Conservation (phyloP, 2,797 vertebrate genomes). For the Botia almorhae region DNA sequence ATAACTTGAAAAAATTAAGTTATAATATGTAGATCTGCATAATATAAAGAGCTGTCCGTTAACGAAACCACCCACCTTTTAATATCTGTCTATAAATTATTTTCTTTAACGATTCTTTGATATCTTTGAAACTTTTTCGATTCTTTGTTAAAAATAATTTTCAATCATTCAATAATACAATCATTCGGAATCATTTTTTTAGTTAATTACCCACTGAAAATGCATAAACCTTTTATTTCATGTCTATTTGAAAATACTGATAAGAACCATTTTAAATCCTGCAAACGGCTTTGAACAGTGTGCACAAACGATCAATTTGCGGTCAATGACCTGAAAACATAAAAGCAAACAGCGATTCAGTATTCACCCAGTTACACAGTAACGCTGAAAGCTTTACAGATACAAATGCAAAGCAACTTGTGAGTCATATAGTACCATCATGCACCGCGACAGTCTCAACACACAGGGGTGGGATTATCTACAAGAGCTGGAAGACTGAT, state of each 20-base stretch:
- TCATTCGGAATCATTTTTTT: no score
- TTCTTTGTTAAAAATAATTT: no score
- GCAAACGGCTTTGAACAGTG: neutral
- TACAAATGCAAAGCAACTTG: constrained; percentile 25
- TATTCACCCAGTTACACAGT: constrained; percentile 2
- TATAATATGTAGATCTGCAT: neutral
- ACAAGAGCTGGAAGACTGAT: neutral
- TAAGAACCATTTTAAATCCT: neutral
- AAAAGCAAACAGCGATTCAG: constrained; percentile 26
- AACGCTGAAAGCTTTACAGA: constrained; percentile 21
- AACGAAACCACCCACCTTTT: neutral
- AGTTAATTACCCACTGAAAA: neutral
- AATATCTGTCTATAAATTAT: neutral
- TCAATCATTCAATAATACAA: no score
- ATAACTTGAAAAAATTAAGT: no score
- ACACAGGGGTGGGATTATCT: constrained; percentile 19
- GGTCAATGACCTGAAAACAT: neutral
- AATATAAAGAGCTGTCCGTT: no score
- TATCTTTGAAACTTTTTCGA: no score
- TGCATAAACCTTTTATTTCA: neutral
- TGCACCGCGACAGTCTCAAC: constrained; percentile 51
- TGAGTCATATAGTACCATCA: constrained; percentile 54
- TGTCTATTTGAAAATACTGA: neutral
- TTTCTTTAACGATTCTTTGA: neutral
- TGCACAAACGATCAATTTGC: constrained; percentile 18